Evolutionary conservation across 2,888 invertebrate genomes (phyloP).

Genomic region (Ichneumoninae sp.): DNA sequence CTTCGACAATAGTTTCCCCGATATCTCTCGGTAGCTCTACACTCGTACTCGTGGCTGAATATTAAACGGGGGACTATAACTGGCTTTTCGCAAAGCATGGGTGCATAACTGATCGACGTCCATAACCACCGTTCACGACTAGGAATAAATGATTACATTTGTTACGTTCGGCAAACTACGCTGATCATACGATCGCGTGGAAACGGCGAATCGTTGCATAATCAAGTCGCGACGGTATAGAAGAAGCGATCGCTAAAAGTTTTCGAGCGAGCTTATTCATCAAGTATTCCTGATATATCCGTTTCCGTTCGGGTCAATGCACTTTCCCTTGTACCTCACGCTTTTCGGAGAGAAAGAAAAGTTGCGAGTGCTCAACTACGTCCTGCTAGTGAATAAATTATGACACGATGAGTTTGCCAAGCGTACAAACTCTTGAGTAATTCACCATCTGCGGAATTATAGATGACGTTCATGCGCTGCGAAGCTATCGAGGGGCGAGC

Average conservation of each 20-base stretch:
- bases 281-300: slow-evolving; percentile 15
- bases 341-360: neutral
- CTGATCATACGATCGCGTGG: slow-evolving; percentile 20
- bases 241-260: slow-evolving; percentile 23
- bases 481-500: neutral
- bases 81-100: slow-evolving; percentile 44
- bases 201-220: slow-evolving; percentile 39
- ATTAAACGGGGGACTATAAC: slow-evolving; percentile 33
- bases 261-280: slow-evolving; percentile 20
- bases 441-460: slow-evolving; percentile 25
- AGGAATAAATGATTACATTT: slow-evolving; percentile 38
- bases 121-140: slow-evolving; percentile 13
- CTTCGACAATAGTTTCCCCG: slow-evolving; percentile 1
- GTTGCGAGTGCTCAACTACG: slow-evolving; percentile 1
- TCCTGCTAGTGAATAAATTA: neutral
- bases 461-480: neutral
- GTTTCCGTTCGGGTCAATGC: slow-evolving; percentile 15
- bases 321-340: neutral
- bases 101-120: slow-evolving; percentile 47
- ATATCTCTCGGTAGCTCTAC: neutral
- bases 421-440: slow-evolving; percentile 26
- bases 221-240: slow-evolving; percentile 31
- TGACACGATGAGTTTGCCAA: neutral
- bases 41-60: slow-evolving; percentile 9
- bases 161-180: slow-evolving; percentile 8